These are phyloP conservation scores for Drosophila rellima DNA, from an alignment of 2,888 invertebrate genomes.

Conservation along the genomic window DNA sequence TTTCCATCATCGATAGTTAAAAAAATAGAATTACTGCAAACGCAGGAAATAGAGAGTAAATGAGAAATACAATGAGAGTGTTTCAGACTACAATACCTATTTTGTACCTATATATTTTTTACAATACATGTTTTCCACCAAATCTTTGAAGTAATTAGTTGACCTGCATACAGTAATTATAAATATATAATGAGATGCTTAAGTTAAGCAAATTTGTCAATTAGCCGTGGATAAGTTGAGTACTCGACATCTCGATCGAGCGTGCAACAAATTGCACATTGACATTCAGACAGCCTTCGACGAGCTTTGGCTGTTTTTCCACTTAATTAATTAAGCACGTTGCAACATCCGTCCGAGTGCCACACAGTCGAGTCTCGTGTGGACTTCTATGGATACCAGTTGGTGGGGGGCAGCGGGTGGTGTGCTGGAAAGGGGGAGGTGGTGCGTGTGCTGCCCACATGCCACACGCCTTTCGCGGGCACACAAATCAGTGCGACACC, in stretches of 20 bases:
- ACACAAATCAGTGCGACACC: constrained; percentile 61
- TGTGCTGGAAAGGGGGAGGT: not conserved
- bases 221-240: not conserved
- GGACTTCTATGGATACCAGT: constrained; percentile 16
- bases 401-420: not conserved
- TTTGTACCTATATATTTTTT: too few species aligned
- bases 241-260: constrained; percentile 50
- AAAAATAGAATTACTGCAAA: too few species aligned
- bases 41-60: too few species aligned
- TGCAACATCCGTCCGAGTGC: constrained; percentile 72
- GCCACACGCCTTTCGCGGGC: constrained; percentile 48
- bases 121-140: too few species aligned
- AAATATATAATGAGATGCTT: constrained; percentile 14
- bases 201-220: constrained; percentile 19
- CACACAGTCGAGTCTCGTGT: constrained; percentile 27
- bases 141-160: not conserved
- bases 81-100: too few species aligned
- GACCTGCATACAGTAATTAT: not conserved
- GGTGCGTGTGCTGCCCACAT: constrained; percentile 45
- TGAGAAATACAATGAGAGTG: too few species aligned
- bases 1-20: too few species aligned
- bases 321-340: constrained; percentile 77
- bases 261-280: constrained; percentile 75
- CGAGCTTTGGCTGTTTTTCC: constrained; percentile 68
- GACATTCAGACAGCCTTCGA: constrained; percentile 77